Conservation (phyloP, 2,888 invertebrate species). For the Linhomoeus sp. region DNA sequence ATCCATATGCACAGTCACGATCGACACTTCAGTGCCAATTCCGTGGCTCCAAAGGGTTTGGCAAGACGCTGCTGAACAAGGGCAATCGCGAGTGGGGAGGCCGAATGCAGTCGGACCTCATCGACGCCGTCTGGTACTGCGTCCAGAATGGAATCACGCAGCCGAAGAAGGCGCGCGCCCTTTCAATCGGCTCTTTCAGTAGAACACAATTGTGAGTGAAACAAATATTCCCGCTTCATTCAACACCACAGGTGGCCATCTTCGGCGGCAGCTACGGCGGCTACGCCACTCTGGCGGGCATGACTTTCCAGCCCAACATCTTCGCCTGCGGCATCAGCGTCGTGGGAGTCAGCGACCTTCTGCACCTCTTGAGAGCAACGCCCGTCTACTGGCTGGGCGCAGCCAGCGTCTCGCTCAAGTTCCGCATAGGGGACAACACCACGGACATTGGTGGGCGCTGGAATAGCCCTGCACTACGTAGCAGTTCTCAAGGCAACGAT, state of each 20-base stretch:
- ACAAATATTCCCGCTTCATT: too few species aligned
- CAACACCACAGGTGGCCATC: too few species aligned
- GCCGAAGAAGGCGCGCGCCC: neutral
- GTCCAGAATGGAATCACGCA: neutral
- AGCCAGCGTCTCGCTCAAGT: neutral
- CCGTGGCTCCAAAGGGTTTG: constrained; percentile 3
- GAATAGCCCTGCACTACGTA: too few species aligned
- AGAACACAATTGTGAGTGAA: too few species aligned
- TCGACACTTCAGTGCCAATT: constrained; percentile 4
- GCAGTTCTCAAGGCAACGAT: too few species aligned
- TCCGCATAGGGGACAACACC: neutral
- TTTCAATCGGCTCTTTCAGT: too few species aligned
- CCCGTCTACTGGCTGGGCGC: constrained; percentile 1
- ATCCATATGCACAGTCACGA: too few species aligned
- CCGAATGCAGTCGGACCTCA: constrained; percentile 3
- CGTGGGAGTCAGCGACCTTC: constrained; percentile 1
- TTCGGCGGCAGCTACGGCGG: constrained; percentile 2
- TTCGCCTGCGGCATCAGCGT: constrained; percentile 1
- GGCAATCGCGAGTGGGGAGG: constrained; percentile 4
- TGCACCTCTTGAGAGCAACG: neutral
- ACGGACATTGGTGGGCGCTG: neutral
- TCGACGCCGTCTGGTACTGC: constrained; percentile 2
- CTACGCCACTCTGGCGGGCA: constrained; percentile 1
- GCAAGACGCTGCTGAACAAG: constrained; percentile 2
- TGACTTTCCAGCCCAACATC: constrained; percentile 1